Base-by-base conservation (phyloP, 2,113 vertebrate species). In the Caracal caracal region DNA sequence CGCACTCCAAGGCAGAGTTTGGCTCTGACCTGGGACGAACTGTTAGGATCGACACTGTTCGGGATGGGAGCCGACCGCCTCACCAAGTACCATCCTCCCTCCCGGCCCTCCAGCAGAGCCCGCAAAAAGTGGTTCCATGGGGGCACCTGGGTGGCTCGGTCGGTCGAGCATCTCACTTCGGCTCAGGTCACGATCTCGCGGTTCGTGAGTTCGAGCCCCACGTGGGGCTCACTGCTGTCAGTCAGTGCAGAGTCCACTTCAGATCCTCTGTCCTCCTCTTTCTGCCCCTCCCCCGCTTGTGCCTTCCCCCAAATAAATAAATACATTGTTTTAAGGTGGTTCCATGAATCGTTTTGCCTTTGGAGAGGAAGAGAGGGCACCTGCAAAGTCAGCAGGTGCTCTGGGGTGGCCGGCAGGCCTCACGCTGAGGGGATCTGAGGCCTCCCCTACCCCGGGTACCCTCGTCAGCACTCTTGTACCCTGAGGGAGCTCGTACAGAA, bases 31-130 rank as follows among this genome's bases (percentile, higher is more conserved):
- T 16, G 2, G 28, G 40, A 33, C 5, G 43, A 85, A 80, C n/a
- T 59, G 33, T 9, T 3, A 28, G 33, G 56, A 8, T 10, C 30
- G 33, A 43, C n/a, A 26, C 84, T 37, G 28, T 4, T 71, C 80
- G 1, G 0, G 5, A 22, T 0, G 16, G 28, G 16, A 73, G n/a
- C 24, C 8, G 53, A 70, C 15, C 0, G 12, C 7, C 24, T 8
- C 24, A 12, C 19, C 16, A 16, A 47, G 15, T 0, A 19, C 40
- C 51, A 0, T 15, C 43, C 66, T 20, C 40, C 53, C 66, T 10
- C 7, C 28, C 10, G 2, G 24, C 19, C 9, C 19, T 53, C 83
- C 56, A 43, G 53, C 37, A 15, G 13, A 43, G 51, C 35, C 49
- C 35, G 13, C 51, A 51, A 10, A 49, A 28, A 15, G 56, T 17